Conservation (phyloP, 2,113 vertebrate genomes). For the Leucopsar rothschildi region DNA sequence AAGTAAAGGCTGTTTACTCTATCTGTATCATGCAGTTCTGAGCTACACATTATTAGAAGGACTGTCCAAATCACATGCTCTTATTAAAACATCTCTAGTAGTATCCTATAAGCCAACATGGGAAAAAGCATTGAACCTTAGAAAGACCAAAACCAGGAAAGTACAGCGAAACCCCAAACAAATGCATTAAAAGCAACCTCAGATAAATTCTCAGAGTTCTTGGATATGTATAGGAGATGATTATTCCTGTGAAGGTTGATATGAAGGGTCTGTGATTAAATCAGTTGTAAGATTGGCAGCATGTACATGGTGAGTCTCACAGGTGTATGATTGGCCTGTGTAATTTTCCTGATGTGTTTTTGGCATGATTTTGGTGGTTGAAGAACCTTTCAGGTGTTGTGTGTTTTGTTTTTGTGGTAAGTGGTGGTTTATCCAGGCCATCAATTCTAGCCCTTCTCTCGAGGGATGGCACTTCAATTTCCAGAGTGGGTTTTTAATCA, state of each 20-base stretch:
- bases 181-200: not conserved
- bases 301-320: not conserved
- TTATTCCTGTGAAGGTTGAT: not conserved
- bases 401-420: not conserved
- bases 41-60: not conserved
- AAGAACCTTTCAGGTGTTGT: not conserved
- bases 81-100: not conserved
- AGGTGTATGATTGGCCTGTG: not conserved
- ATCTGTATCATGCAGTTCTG: not conserved
- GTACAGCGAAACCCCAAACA: not conserved
- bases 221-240: not conserved
- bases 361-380: not conserved
- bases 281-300: not conserved
- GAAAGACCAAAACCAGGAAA: not conserved
- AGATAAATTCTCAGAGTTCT: not conserved
- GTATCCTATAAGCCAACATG: not conserved
- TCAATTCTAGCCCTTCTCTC: not conserved
- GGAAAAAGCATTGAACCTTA: not conserved
- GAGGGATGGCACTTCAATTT: not conserved
- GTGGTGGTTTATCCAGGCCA: not conserved
- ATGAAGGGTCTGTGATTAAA: not conserved
- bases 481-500: not conserved
- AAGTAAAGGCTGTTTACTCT: not conserved
- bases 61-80: not conserved
- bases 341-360: not conserved